Evolutionary conservation across 2,113 vertebrate species (phyloP).

Genomic region (Struthidea cinerea): DNA sequence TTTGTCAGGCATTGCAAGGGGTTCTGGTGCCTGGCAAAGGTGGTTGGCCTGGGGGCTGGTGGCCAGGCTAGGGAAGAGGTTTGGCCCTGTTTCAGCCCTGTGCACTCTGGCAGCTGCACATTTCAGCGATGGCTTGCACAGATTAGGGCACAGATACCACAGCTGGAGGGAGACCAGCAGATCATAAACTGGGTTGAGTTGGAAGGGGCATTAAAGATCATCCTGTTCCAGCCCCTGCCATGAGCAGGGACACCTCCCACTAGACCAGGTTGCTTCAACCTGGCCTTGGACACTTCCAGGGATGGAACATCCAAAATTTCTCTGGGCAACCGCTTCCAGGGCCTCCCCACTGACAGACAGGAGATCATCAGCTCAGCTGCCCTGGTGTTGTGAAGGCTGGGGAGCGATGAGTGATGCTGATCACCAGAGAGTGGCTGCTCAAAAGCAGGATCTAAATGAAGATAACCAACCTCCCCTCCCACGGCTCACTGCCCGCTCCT

Average conservation of each 20-base stretch:
- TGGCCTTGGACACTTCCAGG: not conserved
- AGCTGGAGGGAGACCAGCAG: not conserved
- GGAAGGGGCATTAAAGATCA: not conserved
- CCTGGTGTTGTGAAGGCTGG: not conserved
- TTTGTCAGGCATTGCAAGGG: not conserved
- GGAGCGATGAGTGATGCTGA: not conserved
- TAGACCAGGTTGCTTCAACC: not conserved
- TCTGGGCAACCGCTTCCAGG: not conserved
- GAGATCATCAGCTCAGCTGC: not conserved
- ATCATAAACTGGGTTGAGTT: not conserved
- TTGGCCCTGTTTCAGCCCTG: not conserved
- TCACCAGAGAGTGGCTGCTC: not conserved
- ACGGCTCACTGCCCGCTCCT: not conserved
- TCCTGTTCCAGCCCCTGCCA: not conserved
- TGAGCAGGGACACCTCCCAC: not conserved
- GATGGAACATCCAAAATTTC: not conserved
- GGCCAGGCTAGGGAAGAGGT: not conserved
- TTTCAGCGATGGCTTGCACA: not conserved
- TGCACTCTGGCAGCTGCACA: not conserved
- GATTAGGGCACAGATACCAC: not conserved
- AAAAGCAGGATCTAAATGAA: not conserved
- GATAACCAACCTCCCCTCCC: not conserved
- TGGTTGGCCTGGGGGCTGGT: not conserved
- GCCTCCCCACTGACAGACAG: not conserved
- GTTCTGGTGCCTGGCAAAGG: not conserved